phyloP scores from a whole-genome alignment of 2,113 vertebrate species.

The Pseudolaguvia tuberculata region DNA sequence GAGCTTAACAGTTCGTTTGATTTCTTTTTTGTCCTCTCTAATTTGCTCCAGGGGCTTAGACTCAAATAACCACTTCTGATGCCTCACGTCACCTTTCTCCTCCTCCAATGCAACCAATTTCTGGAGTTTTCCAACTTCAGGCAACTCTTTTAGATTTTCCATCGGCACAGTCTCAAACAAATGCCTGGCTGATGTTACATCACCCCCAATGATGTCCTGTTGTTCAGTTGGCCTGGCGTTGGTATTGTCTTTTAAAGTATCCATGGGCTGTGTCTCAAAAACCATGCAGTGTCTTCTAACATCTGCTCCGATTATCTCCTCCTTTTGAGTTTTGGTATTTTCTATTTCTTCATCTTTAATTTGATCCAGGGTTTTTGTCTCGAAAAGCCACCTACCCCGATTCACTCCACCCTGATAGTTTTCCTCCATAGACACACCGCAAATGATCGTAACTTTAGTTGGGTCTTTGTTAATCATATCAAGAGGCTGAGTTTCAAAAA shows the following conservation, averaged over 20 bases:
- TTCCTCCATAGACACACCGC: conserved; percentile 78
- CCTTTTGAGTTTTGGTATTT: conserved; percentile 63
- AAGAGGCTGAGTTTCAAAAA: conserved; percentile 80
- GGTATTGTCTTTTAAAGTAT: conserved; percentile 73
- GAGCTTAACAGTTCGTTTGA: conserved; percentile 74
- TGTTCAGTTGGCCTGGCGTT: conserved; percentile 57
- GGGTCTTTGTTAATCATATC: conserved; percentile 78
- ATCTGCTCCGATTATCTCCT: conserved; percentile 78
- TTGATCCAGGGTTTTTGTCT: conserved; percentile 78
- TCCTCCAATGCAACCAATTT: conserved; percentile 76
- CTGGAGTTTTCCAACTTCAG: conserved; percentile 76
- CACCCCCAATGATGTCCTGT: conserved; percentile 78
- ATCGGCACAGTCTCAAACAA: conserved; percentile 85
- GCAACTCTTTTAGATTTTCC: conserved; percentile 79
- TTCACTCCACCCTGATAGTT: conserved; percentile 68
- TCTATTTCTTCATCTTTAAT: conserved; percentile 81
- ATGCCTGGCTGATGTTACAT: conserved; percentile 76
- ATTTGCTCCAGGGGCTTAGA: conserved; percentile 83
- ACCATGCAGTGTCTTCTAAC: conserved; percentile 80
- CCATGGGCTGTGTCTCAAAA: conserved; percentile 84
- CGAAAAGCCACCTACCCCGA: conserved; percentile 79
- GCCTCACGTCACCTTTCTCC: conserved; percentile 84
- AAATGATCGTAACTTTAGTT: conserved; percentile 72
- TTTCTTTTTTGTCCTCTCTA: conserved; percentile 78
- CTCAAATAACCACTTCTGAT: conserved; percentile 87